Conservation (phyloP, 2,797 vertebrate genomes). For the Phataginus tricuspis region DNA sequence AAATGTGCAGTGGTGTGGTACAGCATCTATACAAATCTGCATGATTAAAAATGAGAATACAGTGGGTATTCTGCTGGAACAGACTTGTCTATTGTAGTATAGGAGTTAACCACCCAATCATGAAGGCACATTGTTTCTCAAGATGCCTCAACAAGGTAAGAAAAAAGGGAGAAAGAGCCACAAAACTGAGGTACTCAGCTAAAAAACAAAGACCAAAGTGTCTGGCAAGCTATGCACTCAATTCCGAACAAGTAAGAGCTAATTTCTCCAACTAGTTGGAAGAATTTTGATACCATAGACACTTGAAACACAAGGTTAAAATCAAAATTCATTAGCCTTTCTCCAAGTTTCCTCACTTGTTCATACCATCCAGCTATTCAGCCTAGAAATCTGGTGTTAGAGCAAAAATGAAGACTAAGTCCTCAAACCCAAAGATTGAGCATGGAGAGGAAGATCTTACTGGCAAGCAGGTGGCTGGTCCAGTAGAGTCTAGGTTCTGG, state of each 20-base stretch:
- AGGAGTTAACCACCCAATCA: not conserved
- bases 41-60: not conserved
- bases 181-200: not conserved
- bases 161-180: not conserved
- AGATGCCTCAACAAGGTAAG: not conserved
- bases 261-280: not conserved
- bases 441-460: not conserved
- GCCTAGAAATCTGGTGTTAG: slow-evolving; percentile 3
- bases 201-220: not conserved
- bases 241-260: not conserved
- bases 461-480: not conserved
- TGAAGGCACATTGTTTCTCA: not conserved
- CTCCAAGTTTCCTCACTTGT: not conserved
- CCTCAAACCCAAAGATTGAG: not conserved
- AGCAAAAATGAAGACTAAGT: not conserved
- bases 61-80: not conserved
- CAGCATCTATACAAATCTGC: too few relatives aligned
- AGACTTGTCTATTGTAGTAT: not conserved
- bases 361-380: not conserved
- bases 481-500: not conserved
- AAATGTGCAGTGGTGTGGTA: not conserved
- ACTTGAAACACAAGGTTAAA: not conserved
- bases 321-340: not conserved
- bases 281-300: not conserved
- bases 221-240: not conserved